A percentile compares a stretch with the other conserved stretches of the same genome.
These are phyloP conservation scores for Epicampocera succincta DNA, from an alignment of 2,888 invertebrate genomes.

Conservation along the genomic window DNA sequence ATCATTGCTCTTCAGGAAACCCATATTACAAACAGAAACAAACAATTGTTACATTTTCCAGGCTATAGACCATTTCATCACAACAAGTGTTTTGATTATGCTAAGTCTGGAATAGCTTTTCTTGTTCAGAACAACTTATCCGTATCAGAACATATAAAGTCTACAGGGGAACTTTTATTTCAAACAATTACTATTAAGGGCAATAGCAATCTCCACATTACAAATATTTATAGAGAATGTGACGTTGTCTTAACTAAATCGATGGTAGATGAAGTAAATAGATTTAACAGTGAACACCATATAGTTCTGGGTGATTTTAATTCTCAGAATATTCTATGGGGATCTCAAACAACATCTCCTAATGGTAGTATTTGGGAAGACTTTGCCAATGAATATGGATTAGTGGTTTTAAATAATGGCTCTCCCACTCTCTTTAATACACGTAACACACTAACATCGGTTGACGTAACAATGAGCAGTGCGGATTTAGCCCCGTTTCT, in stretches of 20 bases:
- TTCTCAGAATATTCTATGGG: not conserved
- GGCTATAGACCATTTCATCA: too few relatives aligned
- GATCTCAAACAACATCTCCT: not conserved
- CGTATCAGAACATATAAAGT: not conserved
- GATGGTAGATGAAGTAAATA: not conserved
- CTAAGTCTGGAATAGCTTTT: too few relatives aligned
- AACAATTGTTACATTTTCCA: too few relatives aligned
- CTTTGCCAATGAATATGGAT: not conserved
- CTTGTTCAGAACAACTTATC: too few relatives aligned
- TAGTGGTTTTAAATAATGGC: conserved; percentile 10
- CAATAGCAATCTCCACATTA: not conserved
- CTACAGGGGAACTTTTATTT: not conserved
- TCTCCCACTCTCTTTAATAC: conserved; percentile 27
- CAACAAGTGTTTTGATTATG: too few relatives aligned
- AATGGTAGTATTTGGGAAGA: conserved; percentile 4
- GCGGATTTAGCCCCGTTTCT: conserved; percentile 15
- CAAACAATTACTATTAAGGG: not conserved
- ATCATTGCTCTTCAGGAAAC: not conserved
- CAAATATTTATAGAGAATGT: not conserved
- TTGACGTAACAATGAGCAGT: conserved; percentile 28
- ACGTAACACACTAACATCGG: conserved; percentile 9
- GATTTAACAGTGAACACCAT: not conserved
- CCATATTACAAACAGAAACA: too few relatives aligned
- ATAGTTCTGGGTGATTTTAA: not conserved
- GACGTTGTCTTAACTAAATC: not conserved